A percentile compares a stretch with the other conserved stretches of the same genome.
Conservation (phyloP, 1,140 invertebrate species). For the Dendroctonus valens region DNA sequence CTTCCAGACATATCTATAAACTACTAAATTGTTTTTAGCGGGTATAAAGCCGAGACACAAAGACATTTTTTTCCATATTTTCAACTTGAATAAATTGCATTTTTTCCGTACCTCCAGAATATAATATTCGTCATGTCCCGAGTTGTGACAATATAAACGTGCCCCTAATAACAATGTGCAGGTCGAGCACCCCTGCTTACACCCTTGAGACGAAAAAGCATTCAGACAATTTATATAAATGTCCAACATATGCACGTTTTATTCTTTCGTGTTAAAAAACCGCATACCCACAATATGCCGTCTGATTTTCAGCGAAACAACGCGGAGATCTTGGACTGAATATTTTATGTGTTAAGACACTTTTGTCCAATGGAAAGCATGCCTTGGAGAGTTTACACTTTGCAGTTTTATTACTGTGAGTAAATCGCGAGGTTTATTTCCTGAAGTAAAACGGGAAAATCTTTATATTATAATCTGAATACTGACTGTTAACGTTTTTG, state of each 20-base stretch:
- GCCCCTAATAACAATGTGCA: constrained; percentile 7
- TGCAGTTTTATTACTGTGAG: neutral
- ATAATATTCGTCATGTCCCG: constrained; percentile 3
- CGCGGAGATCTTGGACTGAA: constrained; percentile 1
- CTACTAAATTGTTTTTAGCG: too few relatives aligned
- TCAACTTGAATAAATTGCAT: too few relatives aligned
- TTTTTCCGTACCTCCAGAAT: neutral
- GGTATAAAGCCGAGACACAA: too few relatives aligned
- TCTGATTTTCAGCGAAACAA: constrained; percentile 11
- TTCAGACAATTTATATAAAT: constrained; percentile 14
- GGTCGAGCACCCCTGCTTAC: neutral
- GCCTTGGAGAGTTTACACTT: too few relatives aligned
- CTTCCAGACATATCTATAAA: too few relatives aligned
- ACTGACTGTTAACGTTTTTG: too few relatives aligned
- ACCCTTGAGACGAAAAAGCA: neutral
- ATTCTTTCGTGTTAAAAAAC: constrained; percentile 10
- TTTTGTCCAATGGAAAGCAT: too few relatives aligned
- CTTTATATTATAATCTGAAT: too few relatives aligned
- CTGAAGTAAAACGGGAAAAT: too few relatives aligned
- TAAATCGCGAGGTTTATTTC: too few relatives aligned
- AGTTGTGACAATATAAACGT: constrained; percentile 11
- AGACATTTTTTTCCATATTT: too few relatives aligned
- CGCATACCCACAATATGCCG: constrained; percentile 9
- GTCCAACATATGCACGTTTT: constrained; percentile 10
- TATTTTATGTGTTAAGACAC: constrained; percentile 6